Evolutionary conservation across 2,888 invertebrate species (phyloP).

Genomic region (Rhagophthalmus giganteus): DNA sequence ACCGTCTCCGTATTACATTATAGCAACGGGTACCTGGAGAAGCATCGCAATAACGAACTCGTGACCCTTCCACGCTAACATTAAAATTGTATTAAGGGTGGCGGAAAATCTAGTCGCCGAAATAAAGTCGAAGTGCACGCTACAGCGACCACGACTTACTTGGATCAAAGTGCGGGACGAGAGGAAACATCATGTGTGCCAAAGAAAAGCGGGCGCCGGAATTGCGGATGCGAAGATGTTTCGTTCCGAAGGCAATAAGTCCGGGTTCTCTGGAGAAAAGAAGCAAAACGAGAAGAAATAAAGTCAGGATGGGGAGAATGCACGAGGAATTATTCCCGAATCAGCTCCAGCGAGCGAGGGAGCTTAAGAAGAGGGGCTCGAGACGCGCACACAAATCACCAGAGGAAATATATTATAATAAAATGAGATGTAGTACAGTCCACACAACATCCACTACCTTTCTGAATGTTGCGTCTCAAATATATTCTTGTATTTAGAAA

Average conservation of each 20-base stretch:
- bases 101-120: conserved; percentile 23
- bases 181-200: conserved; percentile 34
- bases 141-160: conserved; percentile 30
- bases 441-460: conserved; percentile 41
- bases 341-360: conserved; percentile 47
- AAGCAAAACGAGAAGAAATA: conserved; percentile 45
- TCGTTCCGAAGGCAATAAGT: conserved; percentile 49
- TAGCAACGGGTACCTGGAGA: conserved; percentile 27
- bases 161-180: conserved; percentile 30
- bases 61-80: conserved; percentile 30
- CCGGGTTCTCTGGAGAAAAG: conserved; percentile 42
- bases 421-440: conserved; percentile 51
- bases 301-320: conserved; percentile 45
- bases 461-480: too few relatives aligned
- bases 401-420: conserved; percentile 54
- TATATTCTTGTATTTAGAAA: conserved; percentile 19
- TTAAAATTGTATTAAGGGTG: conserved; percentile 35
- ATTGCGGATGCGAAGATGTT: conserved; percentile 46
- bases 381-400: conserved; percentile 52
- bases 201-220: conserved; percentile 31
- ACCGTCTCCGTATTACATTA: conserved; percentile 33
- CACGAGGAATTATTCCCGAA: conserved; percentile 53
- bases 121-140: conserved; percentile 24
- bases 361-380: conserved; percentile 43
- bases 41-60: conserved; percentile 34